Evolutionary conservation across 2,888 invertebrate species (phyloP).

Genomic region (Cheilosia pagana): DNA sequence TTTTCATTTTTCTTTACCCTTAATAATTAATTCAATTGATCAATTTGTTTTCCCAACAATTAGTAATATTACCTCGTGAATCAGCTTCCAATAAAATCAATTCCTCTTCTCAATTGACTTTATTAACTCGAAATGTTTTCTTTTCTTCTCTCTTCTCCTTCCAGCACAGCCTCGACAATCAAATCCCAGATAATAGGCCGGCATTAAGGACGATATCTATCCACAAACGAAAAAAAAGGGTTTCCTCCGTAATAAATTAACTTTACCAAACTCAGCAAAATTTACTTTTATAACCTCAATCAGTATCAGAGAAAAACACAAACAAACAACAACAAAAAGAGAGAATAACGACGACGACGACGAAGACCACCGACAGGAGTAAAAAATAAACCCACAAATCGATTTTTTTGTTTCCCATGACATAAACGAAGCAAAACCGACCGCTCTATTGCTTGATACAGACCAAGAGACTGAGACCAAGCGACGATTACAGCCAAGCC

Average conservation of each 20-base stretch:
- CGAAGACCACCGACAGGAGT: neutral
- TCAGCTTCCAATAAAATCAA: conserved; percentile 17
- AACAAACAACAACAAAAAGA: conserved; percentile 50
- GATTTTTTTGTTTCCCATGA: conserved; percentile 41
- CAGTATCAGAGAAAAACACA: conserved; percentile 68
- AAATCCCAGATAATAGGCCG: conserved; percentile 56
- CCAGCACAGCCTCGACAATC: conserved; percentile 69
- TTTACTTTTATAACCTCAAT: conserved; percentile 62
- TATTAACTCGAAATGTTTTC: conserved; percentile 48
- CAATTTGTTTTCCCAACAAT: conserved; percentile 13
- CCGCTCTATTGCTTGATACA: conserved; percentile 19
- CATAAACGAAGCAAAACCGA: neutral
- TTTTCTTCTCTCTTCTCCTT: conserved; percentile 16
- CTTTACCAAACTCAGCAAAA: conserved; percentile 54
- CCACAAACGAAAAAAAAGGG: conserved; percentile 40
- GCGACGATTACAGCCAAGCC: neutral
- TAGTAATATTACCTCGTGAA: conserved; percentile 42
- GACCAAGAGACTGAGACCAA: neutral
- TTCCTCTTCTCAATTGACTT: conserved; percentile 27
- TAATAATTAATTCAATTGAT: conserved; percentile 12
- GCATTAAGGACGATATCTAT: conserved; percentile 45
- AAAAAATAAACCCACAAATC: conserved; percentile 38
- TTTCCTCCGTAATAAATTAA: conserved; percentile 64
- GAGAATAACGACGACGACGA: conserved; percentile 4
- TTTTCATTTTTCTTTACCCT: neutral